Conservation (phyloP, 2,797 vertebrate species). For the Falco biarmicus region DNA sequence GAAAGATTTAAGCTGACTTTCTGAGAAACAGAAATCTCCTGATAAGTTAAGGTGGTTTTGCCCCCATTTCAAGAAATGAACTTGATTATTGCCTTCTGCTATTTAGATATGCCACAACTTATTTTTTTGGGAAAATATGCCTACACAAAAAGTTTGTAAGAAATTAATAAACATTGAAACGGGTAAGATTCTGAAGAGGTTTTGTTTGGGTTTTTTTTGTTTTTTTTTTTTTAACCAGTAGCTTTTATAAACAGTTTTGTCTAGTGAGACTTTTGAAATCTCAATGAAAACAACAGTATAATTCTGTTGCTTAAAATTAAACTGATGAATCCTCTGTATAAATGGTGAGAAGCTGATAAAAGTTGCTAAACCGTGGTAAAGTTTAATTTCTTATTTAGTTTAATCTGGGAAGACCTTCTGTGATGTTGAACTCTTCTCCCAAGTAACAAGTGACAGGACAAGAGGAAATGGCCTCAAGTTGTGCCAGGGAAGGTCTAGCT, state of each 20-base stretch:
- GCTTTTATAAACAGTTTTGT: neutral
- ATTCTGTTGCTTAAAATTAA: neutral
- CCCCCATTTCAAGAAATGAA: neutral
- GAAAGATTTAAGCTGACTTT: neutral
- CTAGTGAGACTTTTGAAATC: neutral
- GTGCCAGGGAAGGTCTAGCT: no score
- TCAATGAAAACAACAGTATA: neutral
- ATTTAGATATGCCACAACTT: neutral
- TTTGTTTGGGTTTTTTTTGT: neutral
- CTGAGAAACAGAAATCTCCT: neutral
- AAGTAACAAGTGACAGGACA: no score
- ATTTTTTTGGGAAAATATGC: neutral
- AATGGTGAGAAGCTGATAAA: neutral
- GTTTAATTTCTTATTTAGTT: neutral
- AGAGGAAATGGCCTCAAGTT: no score
- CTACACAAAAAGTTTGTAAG: neutral
- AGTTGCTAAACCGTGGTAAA: neutral
- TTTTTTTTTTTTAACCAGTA: neutral
- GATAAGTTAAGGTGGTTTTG: neutral
- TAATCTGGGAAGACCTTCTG: neutral
- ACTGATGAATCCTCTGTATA: neutral
- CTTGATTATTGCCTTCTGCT: neutral
- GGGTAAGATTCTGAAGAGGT: neutral
- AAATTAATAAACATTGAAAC: neutral
- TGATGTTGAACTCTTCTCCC: neutral